Conservation (phyloP, 1,140 invertebrate genomes). For the Drosophila busckii region DNA sequence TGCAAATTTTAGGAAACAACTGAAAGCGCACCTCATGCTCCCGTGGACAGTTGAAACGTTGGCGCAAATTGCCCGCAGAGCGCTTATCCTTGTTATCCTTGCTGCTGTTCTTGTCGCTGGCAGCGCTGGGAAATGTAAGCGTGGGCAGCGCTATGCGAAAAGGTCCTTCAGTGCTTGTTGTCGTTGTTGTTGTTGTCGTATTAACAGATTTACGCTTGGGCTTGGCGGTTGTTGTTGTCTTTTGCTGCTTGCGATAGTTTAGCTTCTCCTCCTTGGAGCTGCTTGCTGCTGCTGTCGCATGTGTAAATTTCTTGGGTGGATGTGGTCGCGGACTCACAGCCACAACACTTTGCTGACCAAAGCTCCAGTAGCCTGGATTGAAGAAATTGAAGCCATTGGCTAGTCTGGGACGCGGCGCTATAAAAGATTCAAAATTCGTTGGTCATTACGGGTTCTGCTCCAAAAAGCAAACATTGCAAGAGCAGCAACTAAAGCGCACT, state of each 20-base stretch:
- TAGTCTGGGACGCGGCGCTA: slow-evolving; percentile 56
- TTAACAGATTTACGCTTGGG: slow-evolving; percentile 19
- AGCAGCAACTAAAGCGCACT: slow-evolving; percentile 64
- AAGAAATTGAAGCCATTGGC: slow-evolving; percentile 66
- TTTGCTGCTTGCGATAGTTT: slow-evolving; percentile 62
- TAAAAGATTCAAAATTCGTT: slow-evolving; percentile 42
- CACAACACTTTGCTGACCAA: slow-evolving; percentile 55
- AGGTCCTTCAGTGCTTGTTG: slow-evolving; percentile 49
- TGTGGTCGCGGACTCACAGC: slow-evolving; percentile 48
- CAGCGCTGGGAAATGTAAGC: slow-evolving; percentile 64
- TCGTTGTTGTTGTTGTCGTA: slow-evolving; percentile 54
- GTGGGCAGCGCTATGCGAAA: slow-evolving; percentile 75
- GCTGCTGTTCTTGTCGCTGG: slow-evolving; percentile 9
- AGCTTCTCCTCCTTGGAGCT: slow-evolving; percentile 78
- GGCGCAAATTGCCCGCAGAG: slow-evolving; percentile 40
- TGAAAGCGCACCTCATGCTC: slow-evolving; percentile 79
- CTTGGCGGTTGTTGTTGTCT: slow-evolving; percentile 37
- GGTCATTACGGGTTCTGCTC: slow-evolving; percentile 66
- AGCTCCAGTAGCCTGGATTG: slow-evolving; percentile 55
- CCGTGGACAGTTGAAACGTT: slow-evolving; percentile 80
- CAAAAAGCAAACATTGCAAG: slow-evolving; percentile 65
- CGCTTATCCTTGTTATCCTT: slow-evolving; percentile 70
- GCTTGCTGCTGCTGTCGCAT: slow-evolving; percentile 72
- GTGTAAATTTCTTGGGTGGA: slow-evolving; percentile 80
- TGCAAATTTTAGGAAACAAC: slow-evolving; percentile 81